These are phyloP conservation scores for Coptodon rendalli DNA, from an alignment of 2,113 vertebrate genomes.

Conservation along the genomic window DNA sequence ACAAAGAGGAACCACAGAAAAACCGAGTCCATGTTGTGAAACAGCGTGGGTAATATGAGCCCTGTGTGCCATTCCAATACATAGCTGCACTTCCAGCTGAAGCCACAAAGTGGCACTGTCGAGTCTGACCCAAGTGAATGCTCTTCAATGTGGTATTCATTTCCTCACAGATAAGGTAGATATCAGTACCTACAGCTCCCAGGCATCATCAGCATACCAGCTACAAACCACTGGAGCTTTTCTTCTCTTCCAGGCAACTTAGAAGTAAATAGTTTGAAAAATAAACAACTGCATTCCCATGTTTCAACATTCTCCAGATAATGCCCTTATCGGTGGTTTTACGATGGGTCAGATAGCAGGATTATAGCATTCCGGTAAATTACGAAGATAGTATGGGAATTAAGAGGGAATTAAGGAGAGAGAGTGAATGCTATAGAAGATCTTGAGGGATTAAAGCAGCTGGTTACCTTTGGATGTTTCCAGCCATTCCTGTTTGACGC, in stretches of 20 bases:
- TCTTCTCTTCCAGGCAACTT: constrained; percentile 52
- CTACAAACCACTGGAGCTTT: constrained; percentile 52
- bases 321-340: constrained; percentile 47
- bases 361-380: constrained; percentile 58
- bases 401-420: neutral
- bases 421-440: neutral
- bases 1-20: neutral
- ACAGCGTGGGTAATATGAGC: constrained; percentile 6
- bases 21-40: neutral
- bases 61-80: neutral
- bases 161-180: constrained; percentile 58
- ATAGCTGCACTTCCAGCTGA: neutral
- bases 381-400: constrained; percentile 33
- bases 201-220: constrained; percentile 65
- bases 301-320: constrained; percentile 66
- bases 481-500: constrained; percentile 96
- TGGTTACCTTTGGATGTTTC: constrained; percentile 87
- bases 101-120: constrained; percentile 43
- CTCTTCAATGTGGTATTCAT: constrained; percentile 39
- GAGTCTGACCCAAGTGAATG: neutral
- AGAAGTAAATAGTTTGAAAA: constrained; percentile 64
- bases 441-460: neutral
- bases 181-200: constrained; percentile 62
- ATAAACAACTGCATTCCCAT: constrained; percentile 67
- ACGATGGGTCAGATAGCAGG: constrained; percentile 48